Evolutionary conservation across 1,140 invertebrate genomes (phyloP), one percentile per base, ranked within the genome.

Genomic region (Polyergus mexicanus): DNA sequence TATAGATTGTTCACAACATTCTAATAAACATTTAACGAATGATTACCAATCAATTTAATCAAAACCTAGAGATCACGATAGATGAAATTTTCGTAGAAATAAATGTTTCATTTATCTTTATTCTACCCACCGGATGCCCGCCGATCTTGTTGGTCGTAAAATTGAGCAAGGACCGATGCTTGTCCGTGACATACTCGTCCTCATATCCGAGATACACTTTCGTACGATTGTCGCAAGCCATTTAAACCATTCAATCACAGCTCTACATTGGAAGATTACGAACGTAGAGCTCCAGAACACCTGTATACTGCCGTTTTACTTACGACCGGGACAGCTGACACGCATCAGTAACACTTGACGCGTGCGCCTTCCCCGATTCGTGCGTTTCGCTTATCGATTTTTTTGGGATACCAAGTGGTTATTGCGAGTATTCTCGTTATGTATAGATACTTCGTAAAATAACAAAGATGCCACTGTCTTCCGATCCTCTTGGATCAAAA

Each of bases 91-190:
- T 41, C 8, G 56, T 19, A 62, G 54, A 25, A 63, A 22, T 32
- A 66, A 78, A 60, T 71, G 66, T 51, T 0, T 19, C 10, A 11
- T 2, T 77, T 4, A 32, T 32, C 76, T 69, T 78, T 60, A 83
- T 54, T 0, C 5, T 56, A 95, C 95, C 96, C 95, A 97, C 97
- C 78, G 96, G 96, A 92, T 95, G 95, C 78, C 97, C 97, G 86
- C 97, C 97, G 86, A 97, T 96, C 96, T 97, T 97, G 91, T 97
- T 97, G 19, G 96, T 96, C 25, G 95, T 96, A 90, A 96, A 97
- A 92, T 96, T 96, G n/a, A 97, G 94, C 74, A 94, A 91, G 25
- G 93, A 92, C 60, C 95, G 96, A 93, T 97, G 94, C 93, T 97
- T 97, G 41, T 97, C 96, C 41, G 95, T 95, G 68, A 97, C 95